Base-by-base conservation (phyloP, 2,888 invertebrate genomes). In the Caenorhabditis virilis region DNA sequence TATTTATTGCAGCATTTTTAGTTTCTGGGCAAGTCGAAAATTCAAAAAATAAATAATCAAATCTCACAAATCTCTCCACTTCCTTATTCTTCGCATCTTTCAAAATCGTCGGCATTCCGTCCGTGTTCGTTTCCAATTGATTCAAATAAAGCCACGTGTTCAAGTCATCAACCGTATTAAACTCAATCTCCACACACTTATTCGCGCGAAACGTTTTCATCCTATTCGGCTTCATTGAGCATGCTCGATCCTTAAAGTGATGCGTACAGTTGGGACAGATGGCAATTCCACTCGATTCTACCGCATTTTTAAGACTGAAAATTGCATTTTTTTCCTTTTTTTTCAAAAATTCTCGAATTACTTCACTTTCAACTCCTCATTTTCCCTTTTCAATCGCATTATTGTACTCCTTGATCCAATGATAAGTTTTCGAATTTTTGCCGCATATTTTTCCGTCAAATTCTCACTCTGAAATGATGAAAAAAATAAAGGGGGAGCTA, bases 91-190 rank as follows among this genome's bases (percentile, higher is more conserved):
- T 13, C 5, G 35, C 30, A 42, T 55, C 59, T 16, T 45, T 56
- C 49, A 61, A 52, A n/a, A 60, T 23, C 5, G 66, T 66, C 2
- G 66, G 66, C 53, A 66, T 22, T 15, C 57, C 60, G 38, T 66
- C 66, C 4, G 46, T 38, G 20, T 66, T 66, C 7, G 55, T 59
- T 33, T 66, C 66, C 30, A 66, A 38, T n/a, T 59, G 58, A 20
- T 66, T 66, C 38, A 66, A 43, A 39, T 50, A 54, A 5, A 66
- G 51, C 66, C 66, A 66, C 2, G 35, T 4, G 4, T 49, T 30
- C 13, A 66, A 33, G 27, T 66, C 60, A 25, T 60, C 60, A 0
- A 16, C 18, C 13, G 25, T 49, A 1, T 18, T 15, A 38, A 66
- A 66, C 13, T 66, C 57, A n/a, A 66, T 22, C 36, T 66, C 66